Evolutionary conservation across 1,140 invertebrate species (phyloP), one percentile per base, ranked within the genome.

Genomic region (Coptotermes formosanus): DNA sequence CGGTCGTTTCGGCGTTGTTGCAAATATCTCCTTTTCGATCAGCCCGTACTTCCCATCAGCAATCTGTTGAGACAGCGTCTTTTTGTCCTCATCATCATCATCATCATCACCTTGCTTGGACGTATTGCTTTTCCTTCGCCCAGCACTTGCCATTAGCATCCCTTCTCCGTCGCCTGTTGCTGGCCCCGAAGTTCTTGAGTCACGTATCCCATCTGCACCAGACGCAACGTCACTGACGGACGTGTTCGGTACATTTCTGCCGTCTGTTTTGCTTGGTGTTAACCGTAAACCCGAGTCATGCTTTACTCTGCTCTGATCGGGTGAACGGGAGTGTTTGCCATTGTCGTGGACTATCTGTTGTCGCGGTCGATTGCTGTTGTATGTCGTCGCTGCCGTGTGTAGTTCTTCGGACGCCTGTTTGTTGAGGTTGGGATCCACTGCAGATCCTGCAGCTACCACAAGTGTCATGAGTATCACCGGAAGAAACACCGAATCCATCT

Each of bases 11-110:
- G 94, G 93, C 14, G 92, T 90, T 16, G 93, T 92, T 0, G 92
- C 89, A 89, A 96, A 96, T 83, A 97, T 93, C 90, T 97, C 96
- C 89, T 95, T 95, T 88, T 97, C 96, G 87, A 98, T 96, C 0
- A 97, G 91, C 4, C 96, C 96, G 89, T 98, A 98, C 91, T 97
- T 97, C 19, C 96, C 96, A 89, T 97, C 96, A 82, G 95, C 94
- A 84, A 97, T 96, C 91, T 97, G 96, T 90, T 97, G 95, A 0
- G 95, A 94, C 45, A 97, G 91, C 3, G 96, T 97, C 89, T 97
- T 97, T 88, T 94, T 95, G 21, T 95, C 94, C 84, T 97, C 96
- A 85, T 86, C 86, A 52, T 84, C 86, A 30, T 83, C 75, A 52
- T 83, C 86, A 23, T 48, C 25, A 23, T 82, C 83, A 11, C 25